Evolutionary conservation across 1,140 invertebrate species (phyloP).

Genomic region (Pseudachorutes palmiensis): DNA sequence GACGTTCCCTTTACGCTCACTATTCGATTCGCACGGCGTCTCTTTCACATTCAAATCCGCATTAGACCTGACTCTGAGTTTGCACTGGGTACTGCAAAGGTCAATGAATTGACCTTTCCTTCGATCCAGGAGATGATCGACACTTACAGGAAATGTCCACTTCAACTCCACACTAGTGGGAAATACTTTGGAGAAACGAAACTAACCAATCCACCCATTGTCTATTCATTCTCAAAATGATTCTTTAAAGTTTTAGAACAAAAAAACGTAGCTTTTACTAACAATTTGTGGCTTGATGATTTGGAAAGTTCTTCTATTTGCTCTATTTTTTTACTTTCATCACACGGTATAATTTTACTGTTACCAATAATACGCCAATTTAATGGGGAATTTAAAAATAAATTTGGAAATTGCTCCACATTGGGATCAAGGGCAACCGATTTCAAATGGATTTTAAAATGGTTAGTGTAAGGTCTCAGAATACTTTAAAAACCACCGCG

Average conservation of each 20-base stretch:
- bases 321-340: too few species aligned
- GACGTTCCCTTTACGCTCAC: conserved; percentile 37
- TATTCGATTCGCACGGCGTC: conserved; percentile 30
- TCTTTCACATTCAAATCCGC: conserved; percentile 38
- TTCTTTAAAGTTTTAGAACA: conserved; percentile 2
- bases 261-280: too few species aligned
- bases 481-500: too few species aligned
- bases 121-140: conserved; percentile 34
- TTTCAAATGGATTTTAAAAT: too few species aligned
- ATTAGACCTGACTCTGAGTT: conserved; percentile 31
- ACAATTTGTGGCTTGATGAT: too few species aligned
- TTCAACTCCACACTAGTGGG: conserved; percentile 37
- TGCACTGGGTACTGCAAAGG: conserved; percentile 35
- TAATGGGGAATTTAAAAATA: too few species aligned
- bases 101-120: conserved; percentile 37
- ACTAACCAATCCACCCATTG: conserved; percentile 36
- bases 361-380: too few species aligned
- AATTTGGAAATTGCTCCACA: too few species aligned
- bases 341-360: too few species aligned
- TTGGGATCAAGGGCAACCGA: too few species aligned
- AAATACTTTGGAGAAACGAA: conserved; percentile 38
- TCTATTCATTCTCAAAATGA: conserved; percentile 34
- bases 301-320: too few species aligned
- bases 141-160: conserved; percentile 33
- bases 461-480: too few species aligned